Conservation (phyloP, 2,113 vertebrate species). For the Burhinus oedicnemus region DNA sequence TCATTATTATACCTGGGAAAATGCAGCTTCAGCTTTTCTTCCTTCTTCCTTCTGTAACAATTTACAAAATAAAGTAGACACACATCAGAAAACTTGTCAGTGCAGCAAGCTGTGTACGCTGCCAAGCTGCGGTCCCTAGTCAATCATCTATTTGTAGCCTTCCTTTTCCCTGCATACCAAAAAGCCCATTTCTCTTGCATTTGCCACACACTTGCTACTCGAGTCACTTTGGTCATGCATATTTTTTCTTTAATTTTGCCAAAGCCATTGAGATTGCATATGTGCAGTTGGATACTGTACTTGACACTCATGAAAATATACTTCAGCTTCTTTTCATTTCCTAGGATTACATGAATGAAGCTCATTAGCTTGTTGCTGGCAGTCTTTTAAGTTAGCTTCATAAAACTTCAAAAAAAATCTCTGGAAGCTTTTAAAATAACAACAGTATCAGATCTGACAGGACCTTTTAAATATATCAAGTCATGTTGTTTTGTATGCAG, state of each 20-base stretch:
- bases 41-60: neutral
- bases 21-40: neutral
- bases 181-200: neutral
- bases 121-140: neutral
- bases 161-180: neutral
- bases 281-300: neutral
- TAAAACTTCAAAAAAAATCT: conserved; percentile 21
- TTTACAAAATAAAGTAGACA: conserved; percentile 16
- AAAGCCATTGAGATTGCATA: neutral
- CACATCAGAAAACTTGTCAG: neutral
- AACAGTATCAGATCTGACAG: conserved; percentile 37
- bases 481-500: neutral
- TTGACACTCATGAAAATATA: neutral
- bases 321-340: neutral
- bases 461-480: conserved; percentile 23
- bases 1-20: neutral
- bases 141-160: neutral
- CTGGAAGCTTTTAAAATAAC: conserved; percentile 33
- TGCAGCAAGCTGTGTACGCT: neutral
- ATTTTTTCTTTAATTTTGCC: conserved; percentile 16
- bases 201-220: neutral
- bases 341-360: conserved; percentile 17
- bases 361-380: conserved; percentile 26
- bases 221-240: neutral
- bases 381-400: conserved; percentile 20